phyloP scores from a whole-genome alignment of 2,797 vertebrate genomes.

The Podargus strigoides region DNA sequence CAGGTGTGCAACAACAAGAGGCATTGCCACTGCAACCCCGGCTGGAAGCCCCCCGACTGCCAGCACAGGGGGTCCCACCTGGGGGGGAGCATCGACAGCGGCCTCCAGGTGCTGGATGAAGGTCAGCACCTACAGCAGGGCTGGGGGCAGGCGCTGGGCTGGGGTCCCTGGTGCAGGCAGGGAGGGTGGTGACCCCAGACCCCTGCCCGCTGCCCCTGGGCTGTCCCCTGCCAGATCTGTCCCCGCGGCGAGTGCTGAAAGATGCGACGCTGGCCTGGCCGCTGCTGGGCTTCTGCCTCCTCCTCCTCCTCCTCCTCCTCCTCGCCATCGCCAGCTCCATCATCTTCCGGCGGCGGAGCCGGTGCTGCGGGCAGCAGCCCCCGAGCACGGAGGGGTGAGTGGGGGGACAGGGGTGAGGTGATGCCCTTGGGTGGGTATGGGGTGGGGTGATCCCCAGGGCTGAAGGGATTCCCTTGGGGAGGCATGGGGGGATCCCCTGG shows the following conservation, averaged over 20 bases:
- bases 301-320: background rate
- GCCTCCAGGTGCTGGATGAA: rapidly evolving
- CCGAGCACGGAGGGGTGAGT: rapidly evolving
- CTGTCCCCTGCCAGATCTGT: background rate
- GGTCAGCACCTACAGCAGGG: background rate
- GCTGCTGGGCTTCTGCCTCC: background rate
- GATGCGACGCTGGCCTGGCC: background rate
- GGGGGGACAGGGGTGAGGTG: background rate
- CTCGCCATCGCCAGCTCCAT: background rate
- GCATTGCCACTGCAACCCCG: conserved; percentile 10
- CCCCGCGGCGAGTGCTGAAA: background rate
- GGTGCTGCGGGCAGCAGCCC: rapidly evolving
- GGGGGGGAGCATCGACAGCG: background rate
- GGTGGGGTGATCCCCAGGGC: background rate
- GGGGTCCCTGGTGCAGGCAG: background rate
- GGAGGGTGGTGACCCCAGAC: background rate
- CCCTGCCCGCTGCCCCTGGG: too few relatives aligned
- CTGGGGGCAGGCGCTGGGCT: rapidly evolving
- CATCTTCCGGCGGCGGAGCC: background rate
- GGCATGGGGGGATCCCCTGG: too few relatives aligned
- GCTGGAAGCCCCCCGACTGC: conserved; percentile 55
- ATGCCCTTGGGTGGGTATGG: too few relatives aligned
- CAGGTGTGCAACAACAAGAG: conserved; percentile 47
- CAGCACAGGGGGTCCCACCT: rapidly evolving
- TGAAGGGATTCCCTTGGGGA: too few relatives aligned